Conservation (phyloP, 2,888 invertebrate species). For the Apotomis capreana region DNA sequence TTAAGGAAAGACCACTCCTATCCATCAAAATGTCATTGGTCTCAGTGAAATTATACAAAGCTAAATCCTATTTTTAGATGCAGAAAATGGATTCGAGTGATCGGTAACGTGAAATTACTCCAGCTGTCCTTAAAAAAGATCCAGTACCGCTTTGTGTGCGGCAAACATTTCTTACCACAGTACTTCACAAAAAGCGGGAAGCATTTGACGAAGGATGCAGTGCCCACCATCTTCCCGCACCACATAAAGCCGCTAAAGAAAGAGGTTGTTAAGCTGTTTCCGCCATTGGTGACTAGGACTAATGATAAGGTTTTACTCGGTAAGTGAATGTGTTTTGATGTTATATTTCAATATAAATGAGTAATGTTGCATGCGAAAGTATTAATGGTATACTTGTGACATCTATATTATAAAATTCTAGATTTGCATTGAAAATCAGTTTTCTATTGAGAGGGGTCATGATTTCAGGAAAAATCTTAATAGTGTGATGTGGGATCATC, state of each 20-base stretch:
- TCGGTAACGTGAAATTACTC: constrained; percentile 30
- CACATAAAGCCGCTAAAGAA: constrained; percentile 27
- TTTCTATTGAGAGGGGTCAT: too few relatives aligned
- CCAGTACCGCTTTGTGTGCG: constrained; percentile 37
- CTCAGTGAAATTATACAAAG: neutral
- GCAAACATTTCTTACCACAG: constrained; percentile 23
- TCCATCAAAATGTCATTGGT: too few relatives aligned
- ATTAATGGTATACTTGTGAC: too few relatives aligned
- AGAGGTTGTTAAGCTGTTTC: constrained; percentile 28
- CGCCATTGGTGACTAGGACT: constrained; percentile 15
- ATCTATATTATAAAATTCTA: too few relatives aligned
- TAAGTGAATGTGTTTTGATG: constrained; percentile 1
- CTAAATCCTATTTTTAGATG: constrained; percentile 13
- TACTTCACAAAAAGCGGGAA: constrained; percentile 34
- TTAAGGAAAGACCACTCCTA: too few relatives aligned
- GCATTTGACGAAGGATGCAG: constrained; percentile 33
- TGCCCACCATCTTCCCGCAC: constrained; percentile 27
- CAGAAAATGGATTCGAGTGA: constrained; percentile 32
- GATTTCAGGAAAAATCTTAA: too few relatives aligned
- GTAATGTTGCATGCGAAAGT: too few relatives aligned
- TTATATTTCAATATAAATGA: neutral
- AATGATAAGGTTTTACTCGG: constrained; percentile 27
- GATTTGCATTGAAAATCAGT: too few relatives aligned
- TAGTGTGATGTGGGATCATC: too few relatives aligned
- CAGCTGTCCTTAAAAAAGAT: constrained; percentile 33